Evolutionary conservation across 1,140 invertebrate species (phyloP).

Genomic region (Heliconius himera): DNA sequence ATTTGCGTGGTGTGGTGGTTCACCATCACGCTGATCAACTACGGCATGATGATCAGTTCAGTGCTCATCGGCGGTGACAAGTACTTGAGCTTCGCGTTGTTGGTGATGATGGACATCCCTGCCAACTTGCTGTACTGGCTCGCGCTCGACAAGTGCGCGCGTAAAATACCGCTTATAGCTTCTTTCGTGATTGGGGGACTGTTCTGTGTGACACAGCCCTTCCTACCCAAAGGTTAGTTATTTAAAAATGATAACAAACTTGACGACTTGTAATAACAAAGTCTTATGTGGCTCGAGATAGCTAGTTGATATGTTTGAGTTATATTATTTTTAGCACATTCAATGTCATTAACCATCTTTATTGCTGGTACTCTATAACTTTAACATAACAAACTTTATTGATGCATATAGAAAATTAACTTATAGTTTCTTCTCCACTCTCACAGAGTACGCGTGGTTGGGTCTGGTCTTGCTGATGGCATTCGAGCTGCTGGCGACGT

Average conservation of each 20-base stretch:
- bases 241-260: too few relatives aligned
- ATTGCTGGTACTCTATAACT: too few relatives aligned
- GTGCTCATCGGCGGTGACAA: constrained; percentile 87
- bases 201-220: constrained; percentile 68
- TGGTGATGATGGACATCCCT: constrained; percentile 87
- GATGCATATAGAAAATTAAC: too few relatives aligned
- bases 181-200: constrained; percentile 67
- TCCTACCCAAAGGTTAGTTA: constrained; percentile 63
- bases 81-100: constrained; percentile 87
- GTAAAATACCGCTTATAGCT: constrained; percentile 58
- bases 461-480: constrained; percentile 80
- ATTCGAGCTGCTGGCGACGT: constrained; percentile 86
- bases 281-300: too few relatives aligned
- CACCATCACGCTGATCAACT: constrained; percentile 89
- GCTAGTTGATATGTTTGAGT: too few relatives aligned
- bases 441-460: constrained; percentile 62
- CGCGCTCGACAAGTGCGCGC: constrained; percentile 61
- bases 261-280: too few relatives aligned
- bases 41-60: constrained; percentile 91
- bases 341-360: too few relatives aligned
- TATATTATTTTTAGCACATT: too few relatives aligned
- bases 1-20: constrained; percentile 88
- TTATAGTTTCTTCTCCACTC: too few relatives aligned
- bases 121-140: constrained; percentile 84
- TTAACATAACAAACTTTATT: too few relatives aligned